Conservation (phyloP, 1,140 invertebrate species). For the Himalopsyche phryganea region DNA sequence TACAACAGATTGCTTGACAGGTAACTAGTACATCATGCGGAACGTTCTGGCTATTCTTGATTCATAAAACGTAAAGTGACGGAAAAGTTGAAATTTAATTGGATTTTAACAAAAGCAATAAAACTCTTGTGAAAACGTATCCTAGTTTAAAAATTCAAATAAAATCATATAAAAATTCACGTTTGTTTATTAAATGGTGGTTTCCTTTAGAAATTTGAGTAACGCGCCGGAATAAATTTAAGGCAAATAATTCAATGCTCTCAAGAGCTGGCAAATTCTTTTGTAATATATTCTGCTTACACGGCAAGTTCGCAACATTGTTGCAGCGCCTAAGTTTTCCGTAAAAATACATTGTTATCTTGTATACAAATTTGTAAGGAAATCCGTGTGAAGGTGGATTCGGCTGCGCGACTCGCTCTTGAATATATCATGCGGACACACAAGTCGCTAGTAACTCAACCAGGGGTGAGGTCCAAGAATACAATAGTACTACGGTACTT, state of each 20-base stretch:
- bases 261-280: constrained; percentile 23
- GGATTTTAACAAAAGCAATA: too few species aligned
- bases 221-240: constrained; percentile 21
- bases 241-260: constrained; percentile 30
- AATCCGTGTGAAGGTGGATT: constrained; percentile 21
- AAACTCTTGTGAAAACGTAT: too few species aligned
- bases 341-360: constrained; percentile 35
- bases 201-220: too few species aligned
- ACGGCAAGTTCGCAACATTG: constrained; percentile 14
- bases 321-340: constrained; percentile 28
- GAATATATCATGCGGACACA: constrained; percentile 10
- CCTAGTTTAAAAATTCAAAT: too few species aligned
- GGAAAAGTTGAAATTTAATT: too few species aligned
- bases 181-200: too few species aligned
- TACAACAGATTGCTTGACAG: too few species aligned
- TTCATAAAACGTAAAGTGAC: too few species aligned
- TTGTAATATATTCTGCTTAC: constrained; percentile 31
- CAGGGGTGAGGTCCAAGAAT: not conserved
- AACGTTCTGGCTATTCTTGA: too few species aligned
- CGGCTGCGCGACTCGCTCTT: not conserved
- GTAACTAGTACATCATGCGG: too few species aligned
- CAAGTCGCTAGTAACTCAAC: constrained; percentile 2
- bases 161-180: too few species aligned
- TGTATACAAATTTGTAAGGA: constrained; percentile 34
- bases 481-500: too few species aligned